Percentiles rank a stretch among this genome's conserved stretches.
These are phyloP conservation scores for Nemotelus nigrinus DNA, from an alignment of 2,888 invertebrate species.

Conservation along the genomic window DNA sequence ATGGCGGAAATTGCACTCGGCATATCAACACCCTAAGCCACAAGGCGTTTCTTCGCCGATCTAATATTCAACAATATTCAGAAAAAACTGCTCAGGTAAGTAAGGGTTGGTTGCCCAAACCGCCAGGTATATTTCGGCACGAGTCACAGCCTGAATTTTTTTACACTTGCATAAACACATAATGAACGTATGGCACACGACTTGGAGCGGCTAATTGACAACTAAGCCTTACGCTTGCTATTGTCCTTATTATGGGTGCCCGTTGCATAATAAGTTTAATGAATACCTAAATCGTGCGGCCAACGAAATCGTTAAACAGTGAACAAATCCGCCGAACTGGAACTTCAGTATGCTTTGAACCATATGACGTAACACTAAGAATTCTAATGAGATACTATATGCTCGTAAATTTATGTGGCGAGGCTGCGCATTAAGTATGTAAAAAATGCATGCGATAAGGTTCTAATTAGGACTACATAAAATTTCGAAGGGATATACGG, in stretches of 20 bases:
- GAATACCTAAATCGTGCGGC: slow-evolving; percentile 9
- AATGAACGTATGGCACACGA: slow-evolving; percentile 18
- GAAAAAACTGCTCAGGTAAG: not conserved
- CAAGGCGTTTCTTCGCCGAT: no score
- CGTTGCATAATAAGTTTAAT: slow-evolving; percentile 11
- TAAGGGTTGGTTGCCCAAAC: not conserved
- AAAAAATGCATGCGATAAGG: slow-evolving; percentile 46
- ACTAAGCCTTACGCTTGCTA: slow-evolving; percentile 22
- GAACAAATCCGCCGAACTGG: slow-evolving; percentile 35
- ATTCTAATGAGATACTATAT: slow-evolving; percentile 46
- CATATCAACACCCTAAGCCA: no score
- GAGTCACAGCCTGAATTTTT: not conserved
- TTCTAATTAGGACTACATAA: slow-evolving; percentile 43
- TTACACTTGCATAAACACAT: slow-evolving; percentile 18
- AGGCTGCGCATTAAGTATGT: slow-evolving; percentile 42
- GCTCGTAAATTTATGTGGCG: not conserved
- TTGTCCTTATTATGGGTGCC: slow-evolving; percentile 33
- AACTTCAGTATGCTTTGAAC: slow-evolving; percentile 31
- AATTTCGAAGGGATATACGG: not conserved
- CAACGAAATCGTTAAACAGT: slow-evolving; percentile 5
- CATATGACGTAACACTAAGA: slow-evolving; percentile 24
- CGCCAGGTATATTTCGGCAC: slow-evolving; percentile 11
- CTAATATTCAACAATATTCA: no score
- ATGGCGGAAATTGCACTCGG: no score
- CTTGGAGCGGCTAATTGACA: slow-evolving; percentile 25